Evolutionary conservation across 2,888 invertebrate genomes (phyloP).

Genomic region (Epinotia brunnichana): DNA sequence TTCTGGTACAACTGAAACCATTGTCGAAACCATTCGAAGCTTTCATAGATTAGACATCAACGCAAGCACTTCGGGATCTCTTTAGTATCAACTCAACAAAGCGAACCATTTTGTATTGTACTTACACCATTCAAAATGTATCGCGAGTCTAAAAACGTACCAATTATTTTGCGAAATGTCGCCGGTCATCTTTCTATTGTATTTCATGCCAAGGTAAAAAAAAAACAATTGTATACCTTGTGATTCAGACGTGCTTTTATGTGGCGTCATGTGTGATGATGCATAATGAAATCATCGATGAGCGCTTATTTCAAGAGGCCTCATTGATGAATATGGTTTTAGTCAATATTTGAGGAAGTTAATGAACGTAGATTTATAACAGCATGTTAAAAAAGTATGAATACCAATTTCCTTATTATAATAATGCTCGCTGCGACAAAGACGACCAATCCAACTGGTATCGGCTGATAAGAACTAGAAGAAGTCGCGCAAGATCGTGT

Average conservation of each 20-base stretch:
- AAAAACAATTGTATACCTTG: constrained; percentile 1
- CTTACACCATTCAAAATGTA: background rate
- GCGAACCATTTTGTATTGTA: background rate
- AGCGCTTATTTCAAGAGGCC: background rate
- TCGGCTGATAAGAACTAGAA: too few relatives aligned
- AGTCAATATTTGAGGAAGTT: background rate
- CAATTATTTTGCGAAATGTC: background rate
- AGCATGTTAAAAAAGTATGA: too few relatives aligned
- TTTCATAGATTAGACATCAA: constrained; percentile 38
- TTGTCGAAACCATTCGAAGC: background rate
- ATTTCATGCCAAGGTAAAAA: background rate
- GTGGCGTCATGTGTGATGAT: constrained; percentile 27
- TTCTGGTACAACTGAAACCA: too few relatives aligned
- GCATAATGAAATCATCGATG: constrained; percentile 36
- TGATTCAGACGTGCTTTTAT: constrained; percentile 29
- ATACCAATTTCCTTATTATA: too few relatives aligned
- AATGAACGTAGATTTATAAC: background rate
- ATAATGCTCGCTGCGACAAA: constrained; percentile 23
- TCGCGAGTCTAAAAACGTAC: too few relatives aligned
- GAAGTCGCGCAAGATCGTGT: too few relatives aligned
- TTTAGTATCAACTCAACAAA: background rate
- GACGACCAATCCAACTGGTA: background rate
- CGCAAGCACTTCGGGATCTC: constrained; percentile 11
- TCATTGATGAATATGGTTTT: background rate
- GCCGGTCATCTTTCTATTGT: background rate